phyloP scores from a whole-genome alignment of 2,797 vertebrate species.

The Dermochelys coriacea region DNA sequence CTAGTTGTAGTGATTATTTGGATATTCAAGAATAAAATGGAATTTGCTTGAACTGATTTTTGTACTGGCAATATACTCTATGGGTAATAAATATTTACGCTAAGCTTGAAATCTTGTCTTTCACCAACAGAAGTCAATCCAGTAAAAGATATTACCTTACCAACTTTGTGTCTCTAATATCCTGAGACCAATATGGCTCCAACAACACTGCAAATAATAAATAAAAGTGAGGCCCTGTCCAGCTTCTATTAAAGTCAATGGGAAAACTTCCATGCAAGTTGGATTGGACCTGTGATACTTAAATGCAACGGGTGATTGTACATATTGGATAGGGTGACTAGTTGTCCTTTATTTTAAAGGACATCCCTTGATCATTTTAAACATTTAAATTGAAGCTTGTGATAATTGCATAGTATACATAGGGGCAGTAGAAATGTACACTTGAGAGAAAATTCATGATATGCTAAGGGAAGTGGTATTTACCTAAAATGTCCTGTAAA shows the following conservation, averaged over 20 bases:
- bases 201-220: too few relatives aligned
- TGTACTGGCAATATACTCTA: not conserved
- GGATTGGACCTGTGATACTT: not conserved
- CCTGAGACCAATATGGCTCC: too few relatives aligned
- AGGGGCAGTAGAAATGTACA: not conserved
- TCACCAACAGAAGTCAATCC: not conserved
- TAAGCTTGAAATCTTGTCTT: not conserved
- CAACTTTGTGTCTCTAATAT: not conserved
- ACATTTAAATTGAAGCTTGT: not conserved
- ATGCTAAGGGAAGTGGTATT: not conserved
- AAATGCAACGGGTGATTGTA: not conserved
- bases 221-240: not conserved
- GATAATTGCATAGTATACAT: not conserved
- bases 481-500: not conserved
- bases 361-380: not conserved
- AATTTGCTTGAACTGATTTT: not conserved
- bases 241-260: not conserved
- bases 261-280: not conserved
- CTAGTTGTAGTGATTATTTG: not conserved
- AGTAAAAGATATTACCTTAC: not conserved
- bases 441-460: not conserved
- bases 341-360: not conserved
- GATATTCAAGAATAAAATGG: not conserved
- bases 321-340: not conserved
- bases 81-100: not conserved